Base-by-base conservation (phyloP, 2,888 invertebrate species). In the Ommatoiulus sabulosus region DNA sequence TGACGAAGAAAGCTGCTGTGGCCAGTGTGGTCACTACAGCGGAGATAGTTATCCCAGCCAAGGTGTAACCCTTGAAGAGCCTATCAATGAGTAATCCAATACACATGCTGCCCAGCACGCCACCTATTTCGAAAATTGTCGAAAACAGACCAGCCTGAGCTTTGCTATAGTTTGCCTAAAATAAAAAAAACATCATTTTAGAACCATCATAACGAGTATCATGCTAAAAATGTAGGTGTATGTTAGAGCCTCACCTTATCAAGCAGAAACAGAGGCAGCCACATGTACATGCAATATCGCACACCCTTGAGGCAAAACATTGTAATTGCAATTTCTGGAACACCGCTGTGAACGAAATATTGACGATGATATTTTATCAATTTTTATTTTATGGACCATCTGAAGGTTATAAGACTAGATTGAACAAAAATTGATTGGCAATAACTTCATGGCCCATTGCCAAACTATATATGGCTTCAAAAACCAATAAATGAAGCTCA, bases 51-150 rank as follows among this genome's bases (percentile, higher is more conserved):
- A 92, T 92, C 35, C 92, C 93, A 46, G 92, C 90, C 85, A 93
- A 89, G 44, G 92, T 91, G 46, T 92, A 91, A 7, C 92, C 92
- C 84, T 91, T 91, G 90, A 93, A 93, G 89, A 90, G 91, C 88
- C 92, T 91, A 89, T 93, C 93, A 46, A 93, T 91, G 24, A 93
- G 90, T 57, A 92, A 89, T 17, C 93, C 94, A 89, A 93, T 92
- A 0, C 91, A 89, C 63, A 93, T 92, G 90, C 93, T 93, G 0
- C 94, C 94, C 5, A 92, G 44, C 0, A 93, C 92, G 24, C 93
- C 94, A n/a, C 94, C 94, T 48, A 93, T 91, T 90, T 94, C 93
- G 91, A 93, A 94, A 24, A 92, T 91, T 3, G 93, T 93, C 35
- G 93, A 93, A 90, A 93, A 92, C 90, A 93, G 90, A 4, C 93